phyloP scores from a whole-genome alignment of 2,113 vertebrate genomes.

The Syngnathus floridae region DNA sequence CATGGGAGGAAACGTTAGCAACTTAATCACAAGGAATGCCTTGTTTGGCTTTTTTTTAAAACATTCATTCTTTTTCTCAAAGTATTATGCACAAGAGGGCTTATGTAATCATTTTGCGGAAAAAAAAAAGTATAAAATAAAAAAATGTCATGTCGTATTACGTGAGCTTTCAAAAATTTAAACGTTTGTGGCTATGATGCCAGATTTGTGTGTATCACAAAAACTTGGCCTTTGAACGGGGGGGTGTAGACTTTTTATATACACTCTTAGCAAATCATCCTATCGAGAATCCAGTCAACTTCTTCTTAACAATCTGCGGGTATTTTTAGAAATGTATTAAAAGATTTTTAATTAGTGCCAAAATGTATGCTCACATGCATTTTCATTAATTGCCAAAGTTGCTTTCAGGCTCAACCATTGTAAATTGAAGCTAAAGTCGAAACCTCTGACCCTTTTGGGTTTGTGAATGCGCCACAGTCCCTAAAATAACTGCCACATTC shows the following conservation, averaged over 20 bases:
- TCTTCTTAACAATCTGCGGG: too few relatives aligned
- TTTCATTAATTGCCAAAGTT: too few relatives aligned
- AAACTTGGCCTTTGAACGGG: neutral
- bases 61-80: neutral
- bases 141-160: neutral
- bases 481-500: neutral
- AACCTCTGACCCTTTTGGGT: too few relatives aligned
- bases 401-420: too few relatives aligned
- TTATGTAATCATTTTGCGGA: neutral
- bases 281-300: too few relatives aligned
- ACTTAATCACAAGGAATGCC: neutral
- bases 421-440: too few relatives aligned
- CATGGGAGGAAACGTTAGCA: neutral
- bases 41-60: neutral
- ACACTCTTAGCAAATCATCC: neutral
- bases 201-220: neutral
- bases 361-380: too few relatives aligned
- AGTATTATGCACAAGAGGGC: neutral
- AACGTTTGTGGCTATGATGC: neutral
- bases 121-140: neutral
- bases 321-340: neutral
- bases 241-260: neutral
- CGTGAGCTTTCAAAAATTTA: neutral
- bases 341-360: neutral
- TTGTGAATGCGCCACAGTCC: neutral